Conservation (phyloP, 2,888 invertebrate species). For the Plebejus melissa region DNA sequence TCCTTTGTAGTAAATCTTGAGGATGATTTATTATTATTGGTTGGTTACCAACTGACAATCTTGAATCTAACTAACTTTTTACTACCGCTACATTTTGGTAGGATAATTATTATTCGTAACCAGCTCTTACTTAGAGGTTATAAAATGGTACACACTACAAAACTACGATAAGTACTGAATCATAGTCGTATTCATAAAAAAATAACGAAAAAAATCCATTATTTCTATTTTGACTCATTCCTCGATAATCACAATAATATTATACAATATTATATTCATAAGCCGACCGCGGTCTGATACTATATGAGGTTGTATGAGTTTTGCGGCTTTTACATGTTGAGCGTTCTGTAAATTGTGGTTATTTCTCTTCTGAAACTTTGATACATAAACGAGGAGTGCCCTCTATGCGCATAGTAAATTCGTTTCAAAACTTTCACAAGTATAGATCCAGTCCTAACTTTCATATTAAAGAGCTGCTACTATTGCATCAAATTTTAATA, state of each 20-base stretch:
- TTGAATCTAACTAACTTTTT: not conserved
- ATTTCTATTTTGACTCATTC: not conserved
- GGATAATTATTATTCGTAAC: too few relatives aligned
- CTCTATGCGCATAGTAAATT: constrained; percentile 19
- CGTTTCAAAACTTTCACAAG: constrained; percentile 13
- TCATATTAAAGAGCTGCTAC: not conserved
- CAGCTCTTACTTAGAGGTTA: too few relatives aligned
- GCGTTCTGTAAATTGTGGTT: constrained; percentile 63
- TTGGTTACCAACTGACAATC: not conserved
- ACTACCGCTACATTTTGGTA: too few relatives aligned
- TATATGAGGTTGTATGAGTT: constrained; percentile 56
- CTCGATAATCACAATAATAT: not conserved
- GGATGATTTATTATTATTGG: not conserved
- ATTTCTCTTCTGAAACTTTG: constrained; percentile 57
- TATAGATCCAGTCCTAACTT: not conserved
- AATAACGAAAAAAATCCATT: not conserved
- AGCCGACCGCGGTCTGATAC: not conserved
- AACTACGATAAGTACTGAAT: too few relatives aligned
- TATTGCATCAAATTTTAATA: not conserved
- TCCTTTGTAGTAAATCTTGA: not conserved
- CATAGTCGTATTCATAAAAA: too few relatives aligned
- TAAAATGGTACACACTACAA: too few relatives aligned
- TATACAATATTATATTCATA: not conserved
- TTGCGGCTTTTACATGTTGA: constrained; percentile 67
- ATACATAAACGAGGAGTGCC: constrained; percentile 48